phyloP scores from a whole-genome alignment of 2,888 invertebrate species.

The Alloplasta piceator region DNA sequence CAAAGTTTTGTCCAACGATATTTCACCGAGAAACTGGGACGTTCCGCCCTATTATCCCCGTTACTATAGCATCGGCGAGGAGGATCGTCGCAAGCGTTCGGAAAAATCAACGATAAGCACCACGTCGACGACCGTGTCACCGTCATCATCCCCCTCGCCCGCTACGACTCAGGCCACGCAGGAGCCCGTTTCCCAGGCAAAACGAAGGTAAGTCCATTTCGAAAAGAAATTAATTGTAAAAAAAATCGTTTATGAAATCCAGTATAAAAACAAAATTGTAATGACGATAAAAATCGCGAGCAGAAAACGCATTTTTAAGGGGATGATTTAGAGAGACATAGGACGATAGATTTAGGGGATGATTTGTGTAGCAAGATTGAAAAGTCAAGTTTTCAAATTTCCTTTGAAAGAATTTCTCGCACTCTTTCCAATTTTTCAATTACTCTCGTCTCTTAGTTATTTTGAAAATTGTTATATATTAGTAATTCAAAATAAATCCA shows the following conservation, averaged over 20 bases:
- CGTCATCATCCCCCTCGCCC: slow-evolving; percentile 67
- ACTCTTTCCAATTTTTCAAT: too few species aligned
- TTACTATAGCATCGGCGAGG: slow-evolving; percentile 71
- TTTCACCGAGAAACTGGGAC: slow-evolving; percentile 74
- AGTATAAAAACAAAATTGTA: too few species aligned
- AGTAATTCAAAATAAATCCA: too few species aligned
- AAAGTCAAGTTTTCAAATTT: too few species aligned
- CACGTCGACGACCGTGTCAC: slow-evolving; percentile 53
- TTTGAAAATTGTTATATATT: too few species aligned
- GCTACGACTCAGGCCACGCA: slow-evolving; percentile 59
- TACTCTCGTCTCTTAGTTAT: too few species aligned
- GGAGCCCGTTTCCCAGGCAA: slow-evolving; percentile 66
- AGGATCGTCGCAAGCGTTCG: slow-evolving; percentile 78
- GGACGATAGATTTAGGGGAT: not conserved
- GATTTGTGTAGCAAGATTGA: too few species aligned
- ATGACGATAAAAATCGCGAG: slow-evolving; percentile 6
- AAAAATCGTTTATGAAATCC: too few species aligned
- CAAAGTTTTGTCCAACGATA: slow-evolving; percentile 76
- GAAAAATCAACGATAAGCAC: slow-evolving; percentile 67
- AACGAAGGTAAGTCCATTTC: slow-evolving; percentile 67
- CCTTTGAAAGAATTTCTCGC: too few species aligned
- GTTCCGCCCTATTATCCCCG: slow-evolving; percentile 71
- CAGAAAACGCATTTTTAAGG: not conserved
- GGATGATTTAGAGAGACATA: not conserved
- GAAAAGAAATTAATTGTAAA: not conserved